Base-by-base conservation (phyloP, 1,140 invertebrate species). In the Drosophila mojavensis region DNA sequence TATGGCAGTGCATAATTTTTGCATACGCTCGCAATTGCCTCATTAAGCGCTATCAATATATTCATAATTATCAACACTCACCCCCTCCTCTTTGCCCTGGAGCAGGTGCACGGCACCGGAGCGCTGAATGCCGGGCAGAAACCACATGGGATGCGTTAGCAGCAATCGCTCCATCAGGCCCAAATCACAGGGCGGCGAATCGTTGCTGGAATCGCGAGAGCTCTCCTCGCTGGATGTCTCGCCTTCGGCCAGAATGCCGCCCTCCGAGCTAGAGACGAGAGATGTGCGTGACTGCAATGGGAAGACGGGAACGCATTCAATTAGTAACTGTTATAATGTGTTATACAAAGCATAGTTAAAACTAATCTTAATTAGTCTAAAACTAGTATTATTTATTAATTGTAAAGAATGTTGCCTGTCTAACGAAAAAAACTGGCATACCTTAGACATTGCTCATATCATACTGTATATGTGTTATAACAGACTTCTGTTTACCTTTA, bases 91-190 rank as follows among this genome's bases (percentile, higher is more conserved):
- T 92, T 98, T 97, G 82, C 97, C 97, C 93, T 98, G 97, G 10
- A 99, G 95, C 64, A 98, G 94, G 93, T 98, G 97, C 67, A 98
- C 97, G 33, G 97, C 97, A 0, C 97, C 97, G 58, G 97, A 96
- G 56, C 98, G 94, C 86, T 98, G 97, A 20, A 98, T 97, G n/a
- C 97, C 97, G 1, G 97, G 96, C 39, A 99, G 94, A 92, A 98
- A 98, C 98, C 98, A 99, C 76, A 99, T 97, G 15, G 97, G 97
- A 93, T 98, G 97, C 30, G 97, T 97, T 54, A 97, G 94, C 77
- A 98, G 96, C 62, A 99, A 94, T 47, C 97, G 94, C 92, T 99
- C 98, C 79, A 97, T 93, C 55, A 97, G 93, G 13, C 96, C 96
- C 82, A 98, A 96, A 92, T 96, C 96, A 92, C 96, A 97, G 54